A percentile compares a stretch with the other conserved stretches of the same genome.
phyloP scores from a whole-genome alignment of 2,888 invertebrate species.

The Xanthorhoe spadicearia region DNA sequence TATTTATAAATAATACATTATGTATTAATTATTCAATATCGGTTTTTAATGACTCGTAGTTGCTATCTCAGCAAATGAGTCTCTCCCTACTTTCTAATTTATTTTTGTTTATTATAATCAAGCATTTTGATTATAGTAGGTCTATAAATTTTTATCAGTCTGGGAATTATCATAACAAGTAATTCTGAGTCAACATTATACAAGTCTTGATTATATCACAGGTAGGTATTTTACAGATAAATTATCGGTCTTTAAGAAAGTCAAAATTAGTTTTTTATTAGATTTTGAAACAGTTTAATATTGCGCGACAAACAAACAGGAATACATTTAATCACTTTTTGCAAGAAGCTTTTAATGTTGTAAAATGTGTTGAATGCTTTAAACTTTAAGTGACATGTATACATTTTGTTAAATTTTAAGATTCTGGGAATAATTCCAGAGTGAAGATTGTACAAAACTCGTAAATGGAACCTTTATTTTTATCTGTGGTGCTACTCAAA shows the following conservation, averaged over 20 bases:
- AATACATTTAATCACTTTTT: no score
- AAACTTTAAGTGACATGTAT: neutral
- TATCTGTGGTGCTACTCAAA: no score
- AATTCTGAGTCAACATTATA: conserved; percentile 20
- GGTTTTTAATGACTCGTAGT: neutral
- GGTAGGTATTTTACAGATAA: no score
- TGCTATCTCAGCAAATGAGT: neutral
- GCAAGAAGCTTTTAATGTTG: neutral
- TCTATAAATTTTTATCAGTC: conserved; percentile 25
- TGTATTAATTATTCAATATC: neutral
- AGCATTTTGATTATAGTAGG: neutral
- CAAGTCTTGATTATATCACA: conserved; percentile 9
- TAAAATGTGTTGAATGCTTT: neutral
- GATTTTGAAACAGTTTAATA: conserved; percentile 2
- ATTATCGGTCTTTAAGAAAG: no score
- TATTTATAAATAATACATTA: neutral
- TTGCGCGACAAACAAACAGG: no score
- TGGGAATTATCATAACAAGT: conserved; percentile 31
- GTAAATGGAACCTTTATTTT: neutral
- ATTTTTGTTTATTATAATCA: conserved; percentile 3
- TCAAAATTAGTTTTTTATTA: no score
- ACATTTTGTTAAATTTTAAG: neutral
- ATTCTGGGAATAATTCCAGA: neutral
- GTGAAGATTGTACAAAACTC: neutral
- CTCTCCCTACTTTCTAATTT: conserved; percentile 15